phyloP scores from a whole-genome alignment of 2,888 invertebrate species.

The Caenorhabditis sp. region DNA sequence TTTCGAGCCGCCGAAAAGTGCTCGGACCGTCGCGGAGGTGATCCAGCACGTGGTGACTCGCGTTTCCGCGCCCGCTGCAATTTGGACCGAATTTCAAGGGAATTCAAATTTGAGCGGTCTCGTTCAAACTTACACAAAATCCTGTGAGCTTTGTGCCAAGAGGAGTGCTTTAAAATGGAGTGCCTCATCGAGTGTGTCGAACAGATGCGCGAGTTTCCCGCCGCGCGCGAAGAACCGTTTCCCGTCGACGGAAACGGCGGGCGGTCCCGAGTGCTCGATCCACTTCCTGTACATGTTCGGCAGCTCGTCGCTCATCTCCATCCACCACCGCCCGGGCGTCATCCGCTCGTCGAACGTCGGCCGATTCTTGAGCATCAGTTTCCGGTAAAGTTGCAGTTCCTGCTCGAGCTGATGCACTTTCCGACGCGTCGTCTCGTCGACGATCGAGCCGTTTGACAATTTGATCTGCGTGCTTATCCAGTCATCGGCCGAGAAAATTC shows the following conservation, averaged over 20 bases:
- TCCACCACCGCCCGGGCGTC: constrained; percentile 19
- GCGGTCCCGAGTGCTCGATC: constrained; percentile 26
- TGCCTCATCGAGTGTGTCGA: constrained; percentile 24
- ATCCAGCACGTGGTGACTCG: not conserved
- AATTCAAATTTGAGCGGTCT: no score
- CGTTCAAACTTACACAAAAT: constrained; percentile 24
- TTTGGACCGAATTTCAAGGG: no score
- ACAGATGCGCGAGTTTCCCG: constrained; percentile 38
- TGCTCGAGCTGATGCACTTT: not conserved
- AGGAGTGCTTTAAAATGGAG: constrained; percentile 23
- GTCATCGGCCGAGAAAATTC: constrained; percentile 18
- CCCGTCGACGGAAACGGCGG: constrained; percentile 32
- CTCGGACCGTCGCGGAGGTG: not conserved
- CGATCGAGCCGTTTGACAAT: not conserved
- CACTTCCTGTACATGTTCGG: constrained; percentile 14
- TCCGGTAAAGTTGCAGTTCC: not conserved
- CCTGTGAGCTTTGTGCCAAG: constrained; percentile 29
- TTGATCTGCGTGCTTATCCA: constrained; percentile 15
- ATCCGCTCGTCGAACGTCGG: constrained; percentile 3
- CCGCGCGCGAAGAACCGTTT: constrained; percentile 29
- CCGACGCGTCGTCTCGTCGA: not conserved
- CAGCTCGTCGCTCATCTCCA: not conserved
- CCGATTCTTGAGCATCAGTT: not conserved
- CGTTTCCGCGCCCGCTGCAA: constrained; percentile 30
- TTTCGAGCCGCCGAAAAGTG: constrained; percentile 5